Evolutionary conservation across 2,797 vertebrate species (phyloP), one percentile per base, ranked within the genome.

Genomic region (Perodicticus potto): DNA sequence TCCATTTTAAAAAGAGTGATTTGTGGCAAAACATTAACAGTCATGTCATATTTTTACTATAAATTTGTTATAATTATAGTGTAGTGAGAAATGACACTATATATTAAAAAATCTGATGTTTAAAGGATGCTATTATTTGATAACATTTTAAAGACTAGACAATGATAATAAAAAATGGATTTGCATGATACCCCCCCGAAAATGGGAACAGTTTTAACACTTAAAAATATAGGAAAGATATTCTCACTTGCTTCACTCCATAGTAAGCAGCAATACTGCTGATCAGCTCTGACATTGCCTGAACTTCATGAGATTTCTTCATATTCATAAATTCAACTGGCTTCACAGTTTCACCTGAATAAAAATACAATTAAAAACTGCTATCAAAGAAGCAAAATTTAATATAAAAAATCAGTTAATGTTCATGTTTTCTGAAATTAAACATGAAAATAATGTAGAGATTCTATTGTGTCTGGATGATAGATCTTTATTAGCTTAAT

Each of bases 221-320:
- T 0, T 86, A 43, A 89, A 97, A 89, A 89, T 86, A 73, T 4
- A 69, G 6, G 83, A 70, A 96, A 96, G 83, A 65, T 76, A 69
- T 83, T 92, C 97, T 98, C 96, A 99, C 99, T 99, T 99, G 99
- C 77, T 98, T 99, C 98, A 99, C 98, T 90, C 98, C 97, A 97
- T 98, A 99, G 82, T 94, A 98, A 96, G 97, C 98, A 1, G 99
- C 98, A 92, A 99, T 98, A 97, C 93, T 96, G 76, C 98, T 98
- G 89, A 99, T 98, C 74, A 99, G 98, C 95, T 99, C 99, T 82
- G 99, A 99, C 99, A 99, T 99, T 86, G 98, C 98, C 91, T 99
- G 98, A 86, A 99, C 99, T 98, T 99, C 99, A 96, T 99, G 99
- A n/a, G 99, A 99, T 94, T 99, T 99, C 98, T 99, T 99, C 78